These are phyloP conservation scores for Copidosoma aretas DNA, from an alignment of 2,888 invertebrate genomes.

Conservation along the genomic window DNA sequence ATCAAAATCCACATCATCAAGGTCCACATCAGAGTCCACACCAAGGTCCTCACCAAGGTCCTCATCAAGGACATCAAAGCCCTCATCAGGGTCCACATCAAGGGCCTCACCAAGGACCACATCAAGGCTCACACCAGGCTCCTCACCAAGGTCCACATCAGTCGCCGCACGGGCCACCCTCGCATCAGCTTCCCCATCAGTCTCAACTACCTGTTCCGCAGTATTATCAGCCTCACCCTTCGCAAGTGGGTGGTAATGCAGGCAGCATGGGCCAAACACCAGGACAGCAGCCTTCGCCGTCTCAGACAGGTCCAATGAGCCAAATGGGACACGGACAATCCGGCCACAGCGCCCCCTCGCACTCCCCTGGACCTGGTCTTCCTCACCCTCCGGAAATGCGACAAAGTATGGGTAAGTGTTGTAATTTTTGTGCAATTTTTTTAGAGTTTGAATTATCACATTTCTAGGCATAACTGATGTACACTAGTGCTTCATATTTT, in stretches of 20 bases:
- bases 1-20: constrained; percentile 26
- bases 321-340: constrained; percentile 37
- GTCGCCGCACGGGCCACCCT: constrained; percentile 39
- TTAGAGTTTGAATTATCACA: too few relatives aligned
- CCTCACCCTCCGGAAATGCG: constrained; percentile 35
- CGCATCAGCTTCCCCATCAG: constrained; percentile 44
- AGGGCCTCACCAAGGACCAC: constrained; percentile 44
- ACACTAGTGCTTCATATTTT: too few relatives aligned
- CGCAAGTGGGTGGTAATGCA: constrained; percentile 36
- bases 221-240: constrained; percentile 40
- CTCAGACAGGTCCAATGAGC: constrained; percentile 32
- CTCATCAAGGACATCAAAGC: constrained; percentile 4
- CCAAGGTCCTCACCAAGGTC: constrained; percentile 11
- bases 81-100: constrained; percentile 3
- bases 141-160: constrained; percentile 12
- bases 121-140: constrained; percentile 39
- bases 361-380: constrained; percentile 43
- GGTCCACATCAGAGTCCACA: constrained; percentile 23
- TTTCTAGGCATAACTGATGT: too few relatives aligned
- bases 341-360: constrained; percentile 35
- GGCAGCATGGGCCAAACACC: constrained; percentile 33
- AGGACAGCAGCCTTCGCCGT: constrained; percentile 34
- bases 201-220: constrained; percentile 54
- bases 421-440: too few relatives aligned
- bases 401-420: constrained; percentile 34